Evolutionary conservation across 2,113 vertebrate species (phyloP).

Genomic region (Meleagris gallopavo): DNA sequence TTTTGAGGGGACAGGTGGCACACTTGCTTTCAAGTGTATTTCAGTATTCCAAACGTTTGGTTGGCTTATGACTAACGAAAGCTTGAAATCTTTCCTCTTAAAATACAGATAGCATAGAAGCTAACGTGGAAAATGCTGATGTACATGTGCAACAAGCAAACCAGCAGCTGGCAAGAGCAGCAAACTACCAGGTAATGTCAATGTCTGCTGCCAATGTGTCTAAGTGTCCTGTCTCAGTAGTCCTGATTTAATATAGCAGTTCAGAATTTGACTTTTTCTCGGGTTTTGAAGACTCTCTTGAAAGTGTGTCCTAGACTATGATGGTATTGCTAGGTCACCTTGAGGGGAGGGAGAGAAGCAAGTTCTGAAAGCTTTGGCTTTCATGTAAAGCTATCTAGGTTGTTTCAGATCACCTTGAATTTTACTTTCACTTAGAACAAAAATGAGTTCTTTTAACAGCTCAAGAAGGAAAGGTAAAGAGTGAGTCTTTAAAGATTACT

Average conservation of each 20-base stretch:
- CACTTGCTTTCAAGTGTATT: neutral
- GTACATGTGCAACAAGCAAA: constrained; percentile 88
- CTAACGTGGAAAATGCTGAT: constrained; percentile 93
- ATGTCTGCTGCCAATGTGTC: neutral
- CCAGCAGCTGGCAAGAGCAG: constrained; percentile 90
- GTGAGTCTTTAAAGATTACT: neutral
- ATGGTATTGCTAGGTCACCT: neutral
- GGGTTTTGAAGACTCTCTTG: neutral
- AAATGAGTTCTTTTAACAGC: neutral
- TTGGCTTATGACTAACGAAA: neutral
- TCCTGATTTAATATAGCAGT: neutral
- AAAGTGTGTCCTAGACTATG: neutral
- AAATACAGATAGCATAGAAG: constrained; percentile 96
- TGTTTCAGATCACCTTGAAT: neutral
- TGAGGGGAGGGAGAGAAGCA: neutral
- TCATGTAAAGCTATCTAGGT: neutral
- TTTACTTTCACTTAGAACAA: neutral
- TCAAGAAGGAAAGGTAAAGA: neutral
- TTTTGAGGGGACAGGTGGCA: neutral
- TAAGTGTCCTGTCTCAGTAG: neutral
- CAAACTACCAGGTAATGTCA: constrained; percentile 89
- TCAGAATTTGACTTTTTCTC: neutral
- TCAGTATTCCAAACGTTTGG: neutral
- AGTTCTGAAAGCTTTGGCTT: neutral
- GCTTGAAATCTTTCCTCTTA: neutral